A percentile compares a stretch with the other conserved stretches of the same genome.
Conservation (phyloP, 2,888 invertebrate genomes). For the Amblyjoppa proteus region DNA sequence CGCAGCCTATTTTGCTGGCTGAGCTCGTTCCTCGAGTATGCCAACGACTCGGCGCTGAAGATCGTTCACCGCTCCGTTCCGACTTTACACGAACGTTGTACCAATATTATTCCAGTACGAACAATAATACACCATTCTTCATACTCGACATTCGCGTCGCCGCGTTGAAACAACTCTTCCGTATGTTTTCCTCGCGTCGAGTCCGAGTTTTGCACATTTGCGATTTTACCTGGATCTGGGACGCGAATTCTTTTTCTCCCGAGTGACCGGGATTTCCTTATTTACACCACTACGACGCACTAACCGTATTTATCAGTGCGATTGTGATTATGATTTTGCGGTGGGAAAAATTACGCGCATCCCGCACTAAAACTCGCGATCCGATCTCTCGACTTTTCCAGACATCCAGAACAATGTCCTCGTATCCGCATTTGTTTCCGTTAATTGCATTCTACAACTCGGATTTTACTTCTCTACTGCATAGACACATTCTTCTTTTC, state of each 20-base stretch:
- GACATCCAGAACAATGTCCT: not conserved
- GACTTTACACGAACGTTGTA: conserved; percentile 11
- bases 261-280: conserved; percentile 56
- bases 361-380: not conserved
- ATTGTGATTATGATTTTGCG: not conserved
- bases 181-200: not conserved
- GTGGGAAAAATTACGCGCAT: conserved; percentile 23
- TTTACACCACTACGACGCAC: conserved; percentile 9
- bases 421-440: not conserved
- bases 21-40: conserved; percentile 48
- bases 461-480: not conserved
- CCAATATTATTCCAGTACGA: too few species aligned
- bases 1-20: not conserved
- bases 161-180: not conserved
- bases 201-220: conserved; percentile 4
- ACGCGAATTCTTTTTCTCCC: conserved; percentile 20
- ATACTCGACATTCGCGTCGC: too few species aligned
- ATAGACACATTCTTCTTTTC: not conserved
- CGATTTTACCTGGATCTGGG: conserved; percentile 42
- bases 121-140: too few species aligned
- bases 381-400: conserved; percentile 24
- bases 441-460: not conserved
- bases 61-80: conserved; percentile 52
- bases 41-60: conserved; percentile 51
- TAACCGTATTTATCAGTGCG: conserved; percentile 4